Conservation (phyloP, 2,888 invertebrate species). For the Eupithecia vulgata region DNA sequence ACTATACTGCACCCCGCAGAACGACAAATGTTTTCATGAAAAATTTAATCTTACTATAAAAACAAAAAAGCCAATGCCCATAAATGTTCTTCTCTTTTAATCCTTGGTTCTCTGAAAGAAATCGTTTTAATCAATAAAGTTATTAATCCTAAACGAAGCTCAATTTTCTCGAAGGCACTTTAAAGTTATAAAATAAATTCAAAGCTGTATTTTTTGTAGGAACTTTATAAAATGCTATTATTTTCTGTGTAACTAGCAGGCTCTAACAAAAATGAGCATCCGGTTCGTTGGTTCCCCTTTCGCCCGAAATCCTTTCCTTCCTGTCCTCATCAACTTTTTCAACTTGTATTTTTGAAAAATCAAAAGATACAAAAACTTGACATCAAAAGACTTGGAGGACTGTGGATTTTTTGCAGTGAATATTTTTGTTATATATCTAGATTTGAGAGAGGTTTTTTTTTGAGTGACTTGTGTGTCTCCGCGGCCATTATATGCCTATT, state of each 20-base stretch:
- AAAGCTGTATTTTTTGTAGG: not conserved
- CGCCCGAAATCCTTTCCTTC: not conserved
- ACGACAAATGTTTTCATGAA: not conserved
- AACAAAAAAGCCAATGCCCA: not conserved
- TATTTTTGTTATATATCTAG: no score
- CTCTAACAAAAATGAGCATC: constrained; percentile 2
- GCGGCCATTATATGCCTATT: no score
- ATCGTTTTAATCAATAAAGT: no score
- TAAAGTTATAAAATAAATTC: not conserved
- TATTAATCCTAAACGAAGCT: not conserved
- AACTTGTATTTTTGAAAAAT: constrained; percentile 4
- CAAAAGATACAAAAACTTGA: constrained; percentile 4
- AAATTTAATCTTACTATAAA: not conserved
- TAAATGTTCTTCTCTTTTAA: not conserved
- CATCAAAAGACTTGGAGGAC: not conserved
- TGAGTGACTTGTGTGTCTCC: no score
- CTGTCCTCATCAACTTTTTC: constrained; percentile 13
- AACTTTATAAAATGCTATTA: not conserved
- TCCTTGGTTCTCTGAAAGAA: not conserved
- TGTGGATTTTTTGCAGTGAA: not conserved
- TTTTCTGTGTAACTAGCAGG: not conserved
- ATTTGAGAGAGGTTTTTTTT: no score
- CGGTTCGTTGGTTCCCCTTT: not conserved
- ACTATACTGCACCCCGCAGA: not conserved
- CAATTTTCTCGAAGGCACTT: not conserved